Evolutionary conservation across 2,888 invertebrate species (phyloP).

Genomic region (Chirona hameri): DNA sequence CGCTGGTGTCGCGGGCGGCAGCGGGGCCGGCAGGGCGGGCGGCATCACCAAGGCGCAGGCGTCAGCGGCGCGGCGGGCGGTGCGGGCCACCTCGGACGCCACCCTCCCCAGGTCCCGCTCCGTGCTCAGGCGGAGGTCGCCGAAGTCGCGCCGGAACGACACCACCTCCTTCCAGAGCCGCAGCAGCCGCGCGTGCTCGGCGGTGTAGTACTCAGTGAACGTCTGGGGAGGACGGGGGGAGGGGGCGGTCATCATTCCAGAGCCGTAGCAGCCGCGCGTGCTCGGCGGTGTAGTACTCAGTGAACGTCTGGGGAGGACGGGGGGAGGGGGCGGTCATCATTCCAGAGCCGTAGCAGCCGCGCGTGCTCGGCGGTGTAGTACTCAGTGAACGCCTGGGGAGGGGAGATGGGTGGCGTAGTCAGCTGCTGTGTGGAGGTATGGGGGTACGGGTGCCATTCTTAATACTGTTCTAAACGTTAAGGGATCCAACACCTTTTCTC

Average conservation of each 20-base stretch:
- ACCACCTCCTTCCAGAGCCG: constrained; percentile 91
- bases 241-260: constrained; percentile 63
- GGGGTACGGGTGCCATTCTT: too few relatives aligned
- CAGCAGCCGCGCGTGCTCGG: constrained; percentile 78
- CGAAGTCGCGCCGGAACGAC: constrained; percentile 82
- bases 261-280: constrained; percentile 85
- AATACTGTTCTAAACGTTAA: too few relatives aligned
- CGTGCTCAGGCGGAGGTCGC: constrained; percentile 80
- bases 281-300: constrained; percentile 89
- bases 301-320: constrained; percentile 74
- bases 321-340: constrained; percentile 54
- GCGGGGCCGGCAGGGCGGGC: background rate
- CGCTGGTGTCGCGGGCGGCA: background rate
- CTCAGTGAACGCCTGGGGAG: constrained; percentile 86
- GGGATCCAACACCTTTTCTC: too few relatives aligned
- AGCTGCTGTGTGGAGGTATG: too few relatives aligned
- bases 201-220: constrained; percentile 91
- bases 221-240: constrained; percentile 63
- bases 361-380: constrained; percentile 87
- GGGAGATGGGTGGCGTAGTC: too few relatives aligned
- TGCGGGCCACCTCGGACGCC: constrained; percentile 7
- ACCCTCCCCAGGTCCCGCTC: constrained; percentile 72
- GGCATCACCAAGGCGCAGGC: background rate
- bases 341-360: constrained; percentile 84
- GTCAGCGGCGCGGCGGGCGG: background rate